A percentile compares a stretch with the other conserved stretches of the same genome.
Evolutionary conservation across 2,113 vertebrate genomes (phyloP).

Genomic region (Apus apus): DNA sequence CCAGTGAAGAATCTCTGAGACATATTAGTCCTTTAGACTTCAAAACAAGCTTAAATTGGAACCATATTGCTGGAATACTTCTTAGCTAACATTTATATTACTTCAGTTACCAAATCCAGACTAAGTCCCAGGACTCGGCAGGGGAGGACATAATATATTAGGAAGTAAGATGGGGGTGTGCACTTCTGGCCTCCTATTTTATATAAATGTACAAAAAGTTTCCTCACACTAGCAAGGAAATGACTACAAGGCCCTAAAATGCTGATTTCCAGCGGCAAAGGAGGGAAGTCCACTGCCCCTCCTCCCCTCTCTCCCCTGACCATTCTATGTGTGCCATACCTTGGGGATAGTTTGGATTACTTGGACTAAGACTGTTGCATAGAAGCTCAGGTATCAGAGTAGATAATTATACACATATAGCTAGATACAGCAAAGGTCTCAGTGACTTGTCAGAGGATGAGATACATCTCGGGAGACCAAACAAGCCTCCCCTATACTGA

Average conservation of each 20-base stretch:
- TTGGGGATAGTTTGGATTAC: conserved; percentile 68
- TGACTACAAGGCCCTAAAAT: conserved; percentile 74
- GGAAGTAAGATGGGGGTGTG: conserved; percentile 78
- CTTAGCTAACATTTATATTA: conserved; percentile 84
- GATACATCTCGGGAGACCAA: conserved; percentile 70
- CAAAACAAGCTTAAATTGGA: conserved; percentile 86
- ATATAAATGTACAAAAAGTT: conserved; percentile 80
- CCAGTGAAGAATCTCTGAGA: conserved; percentile 79
- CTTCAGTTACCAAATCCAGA: conserved; percentile 84
- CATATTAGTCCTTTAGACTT: conserved; percentile 82
- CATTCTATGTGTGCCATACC: conserved; percentile 49
- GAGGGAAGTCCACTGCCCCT: conserved; percentile 16
- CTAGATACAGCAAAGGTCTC: conserved; percentile 61
- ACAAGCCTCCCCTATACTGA: conserved; percentile 37
- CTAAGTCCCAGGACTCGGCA: conserved; percentile 77
- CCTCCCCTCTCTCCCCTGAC: conserved; percentile 14
- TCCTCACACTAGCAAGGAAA: conserved; percentile 70
- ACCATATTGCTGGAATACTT: conserved; percentile 83
- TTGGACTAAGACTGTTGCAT: conserved; percentile 9
- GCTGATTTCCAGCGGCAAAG: conserved; percentile 57
- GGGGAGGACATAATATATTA: conserved; percentile 83
- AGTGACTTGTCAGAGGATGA: conserved; percentile 70
- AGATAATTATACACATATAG: conserved; percentile 74
- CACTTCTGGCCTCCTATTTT: conserved; percentile 78
- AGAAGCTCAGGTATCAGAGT: conserved; percentile 71